Conservation (phyloP, 2,888 invertebrate species). For the Rotaria sp. region DNA sequence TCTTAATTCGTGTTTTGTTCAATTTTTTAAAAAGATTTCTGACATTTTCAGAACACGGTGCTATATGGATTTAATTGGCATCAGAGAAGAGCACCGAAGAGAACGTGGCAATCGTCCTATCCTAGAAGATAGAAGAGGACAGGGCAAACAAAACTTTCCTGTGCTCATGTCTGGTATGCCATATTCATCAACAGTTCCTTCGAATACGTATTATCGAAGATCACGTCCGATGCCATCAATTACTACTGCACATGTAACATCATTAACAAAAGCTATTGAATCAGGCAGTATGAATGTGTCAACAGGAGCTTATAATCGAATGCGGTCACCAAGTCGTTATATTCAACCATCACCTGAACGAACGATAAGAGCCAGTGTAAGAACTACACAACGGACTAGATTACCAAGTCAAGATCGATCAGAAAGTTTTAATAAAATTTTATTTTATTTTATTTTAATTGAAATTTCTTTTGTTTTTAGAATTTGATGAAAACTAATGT, state of each 20-base stretch:
- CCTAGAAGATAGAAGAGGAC: too few species aligned
- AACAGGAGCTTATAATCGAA: neutral
- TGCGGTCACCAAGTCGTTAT: neutral
- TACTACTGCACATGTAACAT: neutral
- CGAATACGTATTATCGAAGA: neutral
- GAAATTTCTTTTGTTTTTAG: neutral
- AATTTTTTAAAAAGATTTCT: too few species aligned
- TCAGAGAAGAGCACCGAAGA: too few species aligned
- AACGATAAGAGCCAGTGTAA: neutral
- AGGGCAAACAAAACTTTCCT: too few species aligned
- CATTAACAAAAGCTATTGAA: neutral
- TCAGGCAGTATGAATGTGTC: neutral
- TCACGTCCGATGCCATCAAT: neutral
- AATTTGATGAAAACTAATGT: neutral
- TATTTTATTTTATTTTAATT: neutral
- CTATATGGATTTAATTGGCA: too few species aligned
- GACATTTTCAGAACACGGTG: too few species aligned
- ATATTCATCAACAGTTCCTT: neutral
- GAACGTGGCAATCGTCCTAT: too few species aligned
- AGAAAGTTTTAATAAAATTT: neutral
- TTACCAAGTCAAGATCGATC: conserved; percentile 12
- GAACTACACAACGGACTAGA: neutral
- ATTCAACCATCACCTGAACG: neutral
- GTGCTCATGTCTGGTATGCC: neutral
- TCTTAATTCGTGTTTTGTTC: too few species aligned